Conservation (phyloP, 2,797 vertebrate genomes). For the Rousettus madagascariensis region DNA sequence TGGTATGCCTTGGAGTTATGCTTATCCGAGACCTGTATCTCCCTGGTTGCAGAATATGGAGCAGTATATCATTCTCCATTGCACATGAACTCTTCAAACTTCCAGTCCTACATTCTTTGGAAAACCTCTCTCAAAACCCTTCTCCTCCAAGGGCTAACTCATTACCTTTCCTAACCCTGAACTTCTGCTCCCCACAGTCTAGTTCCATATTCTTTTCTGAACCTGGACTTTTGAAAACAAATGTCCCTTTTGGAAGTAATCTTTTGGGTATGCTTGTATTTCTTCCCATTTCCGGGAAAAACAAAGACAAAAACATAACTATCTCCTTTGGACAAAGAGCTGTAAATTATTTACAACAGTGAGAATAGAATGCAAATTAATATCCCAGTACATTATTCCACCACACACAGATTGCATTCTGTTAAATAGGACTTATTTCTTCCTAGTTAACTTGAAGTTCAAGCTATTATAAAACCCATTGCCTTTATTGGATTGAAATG, state of each 20-base stretch:
- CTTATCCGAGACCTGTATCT: neutral
- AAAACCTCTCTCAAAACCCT: neutral
- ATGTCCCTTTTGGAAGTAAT: neutral
- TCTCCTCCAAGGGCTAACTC: neutral
- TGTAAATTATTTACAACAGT: slow-evolving; percentile 1
- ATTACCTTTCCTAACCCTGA: neutral
- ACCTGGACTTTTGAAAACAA: neutral
- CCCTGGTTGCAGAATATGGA: neutral
- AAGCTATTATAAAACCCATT: neutral
- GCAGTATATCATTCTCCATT: neutral
- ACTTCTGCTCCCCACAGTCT: neutral
- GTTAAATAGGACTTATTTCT: neutral
- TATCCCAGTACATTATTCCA: neutral
- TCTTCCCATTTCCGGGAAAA: neutral
- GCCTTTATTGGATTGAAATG: neutral
- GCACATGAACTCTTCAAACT: neutral
- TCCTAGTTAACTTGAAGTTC: neutral
- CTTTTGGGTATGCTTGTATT: neutral
- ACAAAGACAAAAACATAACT: neutral
- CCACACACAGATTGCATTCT: neutral
- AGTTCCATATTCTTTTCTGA: neutral
- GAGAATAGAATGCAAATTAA: slow-evolving; percentile 6
- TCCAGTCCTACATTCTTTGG: neutral
- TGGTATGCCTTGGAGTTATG: neutral
- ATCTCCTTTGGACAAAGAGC: neutral